phyloP scores from a whole-genome alignment of 1,140 invertebrate genomes.

The Drosophila persimilis region DNA sequence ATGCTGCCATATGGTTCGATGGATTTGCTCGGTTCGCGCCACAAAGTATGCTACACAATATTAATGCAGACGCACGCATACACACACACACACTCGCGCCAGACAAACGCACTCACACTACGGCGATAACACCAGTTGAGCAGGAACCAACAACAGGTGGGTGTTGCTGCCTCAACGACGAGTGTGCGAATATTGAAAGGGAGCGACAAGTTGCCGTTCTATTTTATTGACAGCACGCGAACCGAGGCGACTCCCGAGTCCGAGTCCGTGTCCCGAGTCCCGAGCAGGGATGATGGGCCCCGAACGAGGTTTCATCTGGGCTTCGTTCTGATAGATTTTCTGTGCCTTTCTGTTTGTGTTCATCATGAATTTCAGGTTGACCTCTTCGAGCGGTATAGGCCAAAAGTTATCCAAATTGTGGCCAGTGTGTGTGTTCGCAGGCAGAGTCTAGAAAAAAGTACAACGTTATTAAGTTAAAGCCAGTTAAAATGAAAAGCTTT shows the following conservation, averaged over 20 bases:
- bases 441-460: too few species aligned
- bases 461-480: too few species aligned
- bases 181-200: slow-evolving; percentile 71
- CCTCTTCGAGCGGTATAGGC: not conserved
- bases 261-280: slow-evolving; percentile 4
- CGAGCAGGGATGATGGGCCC: slow-evolving; percentile 13
- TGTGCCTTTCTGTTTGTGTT: slow-evolving; percentile 39
- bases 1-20: slow-evolving; percentile 65
- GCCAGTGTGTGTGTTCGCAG: too few species aligned
- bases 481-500: too few species aligned
- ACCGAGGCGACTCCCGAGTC: slow-evolving; percentile 23
- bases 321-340: slow-evolving; percentile 1
- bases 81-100: not conserved
- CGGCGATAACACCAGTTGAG: not conserved
- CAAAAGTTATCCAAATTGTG: not conserved
- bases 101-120: not conserved
- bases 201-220: slow-evolving; percentile 57
- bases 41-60: slow-evolving; percentile 57
- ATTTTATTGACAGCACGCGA: slow-evolving; percentile 65
- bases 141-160: slow-evolving; percentile 63
- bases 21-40: slow-evolving; percentile 43
- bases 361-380: slow-evolving; percentile 19
- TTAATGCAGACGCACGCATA: slow-evolving; percentile 19
- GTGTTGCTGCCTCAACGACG: slow-evolving; percentile 67
- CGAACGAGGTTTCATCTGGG: slow-evolving; percentile 12